Evolutionary conservation across 1,140 invertebrate species (phyloP), one percentile per base, ranked within the genome.

Genomic region (Drosophila ogumai): DNA sequence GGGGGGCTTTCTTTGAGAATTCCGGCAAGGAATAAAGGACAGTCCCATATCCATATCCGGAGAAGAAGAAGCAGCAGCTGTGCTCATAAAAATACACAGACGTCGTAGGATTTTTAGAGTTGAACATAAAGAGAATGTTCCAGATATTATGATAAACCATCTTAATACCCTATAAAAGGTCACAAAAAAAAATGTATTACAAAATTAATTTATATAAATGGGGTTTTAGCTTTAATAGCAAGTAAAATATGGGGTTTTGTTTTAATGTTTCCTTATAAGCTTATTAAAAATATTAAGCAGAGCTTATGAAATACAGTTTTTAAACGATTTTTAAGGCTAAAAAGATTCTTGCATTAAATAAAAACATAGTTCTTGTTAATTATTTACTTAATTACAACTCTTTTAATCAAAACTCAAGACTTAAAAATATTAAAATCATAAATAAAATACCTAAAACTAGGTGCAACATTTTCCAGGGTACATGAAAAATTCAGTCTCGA

Each of bases 81-180:
- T 47, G 77, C 85, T 75, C 84, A 88, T 88, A 88, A 88, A 90
- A 88, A 90, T 79, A 65, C 65, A 84, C 61, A 75, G 58, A 58
- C 54, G 61, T 57, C 55, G 57, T 60, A 64, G 76, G 74, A 88
- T 87, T 88, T 87, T 87, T 82, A 82, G 79, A 82, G 80, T 88
- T 84, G 54, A 55, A 58, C 82, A 88, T 88, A 79, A 66, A 73
- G 63, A 66, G 40, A 25, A 47, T 32, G 25, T 19, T 10, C 0
- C 25, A 31, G 17, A 59, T 36, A 52, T 6, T 15, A 7, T 31
- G 17, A 36, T 25, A 3, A 2, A 67, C 22, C 4, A 8, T 10
- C 0, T 3, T 1, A 10, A 31, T 72, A 50, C 31, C 43, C 66
- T 50, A 12, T 46, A 43, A 75, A 50, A 43, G 41, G 4, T 9